phyloP scores from a whole-genome alignment of 1,140 invertebrate species.

The Zaprionus vittiger region DNA sequence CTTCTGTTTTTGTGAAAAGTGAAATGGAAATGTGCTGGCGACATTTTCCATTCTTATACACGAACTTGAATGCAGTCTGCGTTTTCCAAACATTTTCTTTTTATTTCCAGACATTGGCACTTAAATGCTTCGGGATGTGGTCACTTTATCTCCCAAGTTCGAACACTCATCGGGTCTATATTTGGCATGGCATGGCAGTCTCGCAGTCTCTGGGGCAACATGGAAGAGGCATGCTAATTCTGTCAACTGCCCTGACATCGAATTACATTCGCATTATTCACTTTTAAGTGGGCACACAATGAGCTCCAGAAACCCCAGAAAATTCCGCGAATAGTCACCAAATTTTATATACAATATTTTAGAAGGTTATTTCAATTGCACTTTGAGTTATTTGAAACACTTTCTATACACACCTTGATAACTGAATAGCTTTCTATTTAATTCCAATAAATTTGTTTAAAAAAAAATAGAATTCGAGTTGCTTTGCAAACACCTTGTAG shows the following conservation, averaged over 20 bases:
- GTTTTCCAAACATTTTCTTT: slow-evolving; percentile 12
- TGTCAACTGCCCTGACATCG: slow-evolving; percentile 52
- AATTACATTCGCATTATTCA: slow-evolving; percentile 72
- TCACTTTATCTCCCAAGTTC: slow-evolving; percentile 48
- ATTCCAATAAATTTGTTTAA: neutral
- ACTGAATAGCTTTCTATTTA: neutral
- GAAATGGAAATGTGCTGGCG: slow-evolving; percentile 47
- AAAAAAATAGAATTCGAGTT: neutral
- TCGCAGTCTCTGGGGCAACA: slow-evolving; percentile 38
- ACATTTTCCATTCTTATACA: slow-evolving; percentile 35
- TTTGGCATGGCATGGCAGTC: slow-evolving; percentile 29
- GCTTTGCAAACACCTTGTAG: neutral
- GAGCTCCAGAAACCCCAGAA: neutral
- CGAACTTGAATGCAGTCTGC: slow-evolving; percentile 21
- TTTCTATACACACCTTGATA: slow-evolving; percentile 27
- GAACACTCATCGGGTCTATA: slow-evolving; percentile 45
- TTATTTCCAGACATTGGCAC: slow-evolving; percentile 70
- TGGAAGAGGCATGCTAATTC: slow-evolving; percentile 61
- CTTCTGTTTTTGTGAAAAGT: slow-evolving; percentile 62
- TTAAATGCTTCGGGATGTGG: slow-evolving; percentile 75
- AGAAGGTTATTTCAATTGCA: neutral
- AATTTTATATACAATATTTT: neutral
- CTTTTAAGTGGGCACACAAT: neutral
- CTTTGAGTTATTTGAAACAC: neutral
- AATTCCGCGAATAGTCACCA: neutral